Conservation (phyloP, 2,113 vertebrate genomes). For the Malurus melanocephalus region DNA sequence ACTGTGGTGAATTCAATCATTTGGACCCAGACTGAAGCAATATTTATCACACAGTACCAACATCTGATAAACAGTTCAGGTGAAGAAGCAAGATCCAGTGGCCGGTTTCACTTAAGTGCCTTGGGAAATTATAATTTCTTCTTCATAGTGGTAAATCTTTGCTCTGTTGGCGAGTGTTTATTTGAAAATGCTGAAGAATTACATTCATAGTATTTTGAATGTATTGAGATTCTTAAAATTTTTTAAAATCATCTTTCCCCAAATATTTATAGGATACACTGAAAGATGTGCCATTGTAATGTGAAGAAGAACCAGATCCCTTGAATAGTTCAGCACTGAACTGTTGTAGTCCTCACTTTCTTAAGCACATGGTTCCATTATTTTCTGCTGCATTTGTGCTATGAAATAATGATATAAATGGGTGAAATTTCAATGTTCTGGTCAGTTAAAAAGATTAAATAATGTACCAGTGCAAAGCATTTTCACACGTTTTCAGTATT, state of each 20-base stretch:
- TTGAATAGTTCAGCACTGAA: background rate
- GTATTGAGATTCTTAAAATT: background rate
- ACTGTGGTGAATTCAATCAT: background rate
- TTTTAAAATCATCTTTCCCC: background rate
- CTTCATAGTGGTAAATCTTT: background rate
- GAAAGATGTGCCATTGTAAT: fast-evolving
- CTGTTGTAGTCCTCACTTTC: background rate
- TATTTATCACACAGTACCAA: background rate
- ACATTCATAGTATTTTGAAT: background rate
- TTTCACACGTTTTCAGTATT: background rate
- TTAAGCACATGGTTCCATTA: background rate
- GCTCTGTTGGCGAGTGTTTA: background rate
- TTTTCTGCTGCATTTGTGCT: background rate
- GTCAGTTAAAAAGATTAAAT: background rate
- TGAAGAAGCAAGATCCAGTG: background rate
- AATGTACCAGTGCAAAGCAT: background rate
- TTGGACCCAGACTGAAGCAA: background rate
- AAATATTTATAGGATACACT: background rate
- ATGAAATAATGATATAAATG: background rate
- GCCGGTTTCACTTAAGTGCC: fast-evolving
- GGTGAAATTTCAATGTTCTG: background rate
- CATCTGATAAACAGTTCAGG: background rate
- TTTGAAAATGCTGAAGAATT: background rate
- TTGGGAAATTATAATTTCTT: background rate
- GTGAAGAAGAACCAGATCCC: background rate